Conservation (phyloP, 1,140 invertebrate genomes). For the Neotoxoptera formosana region DNA sequence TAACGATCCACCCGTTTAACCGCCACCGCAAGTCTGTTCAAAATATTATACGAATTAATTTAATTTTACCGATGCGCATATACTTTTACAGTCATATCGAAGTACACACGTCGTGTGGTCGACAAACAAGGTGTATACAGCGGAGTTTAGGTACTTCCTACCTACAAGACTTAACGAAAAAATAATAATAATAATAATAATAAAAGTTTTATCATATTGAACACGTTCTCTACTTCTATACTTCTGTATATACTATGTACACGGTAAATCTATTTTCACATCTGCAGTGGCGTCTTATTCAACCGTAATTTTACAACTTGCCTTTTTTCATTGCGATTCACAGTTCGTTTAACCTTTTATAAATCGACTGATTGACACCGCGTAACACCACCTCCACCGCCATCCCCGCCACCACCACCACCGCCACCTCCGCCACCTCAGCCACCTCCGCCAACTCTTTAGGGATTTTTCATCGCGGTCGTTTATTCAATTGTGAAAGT, state of each 20-base stretch:
- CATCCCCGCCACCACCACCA: no score
- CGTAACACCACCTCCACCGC: background rate
- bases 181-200: slow-evolving; percentile 2
- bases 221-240: no score
- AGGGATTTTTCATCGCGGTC: background rate
- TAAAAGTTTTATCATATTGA: slow-evolving; percentile 11
- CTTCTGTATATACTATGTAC: background rate
- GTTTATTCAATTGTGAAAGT: slow-evolving; percentile 13
- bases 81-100: background rate
- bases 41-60: background rate
- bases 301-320: slow-evolving; percentile 37
- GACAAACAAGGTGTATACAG: background rate
- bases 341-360: slow-evolving; percentile 49
- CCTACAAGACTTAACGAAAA: background rate
- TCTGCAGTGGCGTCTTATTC: slow-evolving; percentile 18
- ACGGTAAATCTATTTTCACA: background rate
- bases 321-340: slow-evolving; percentile 29
- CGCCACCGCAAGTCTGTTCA: background rate
- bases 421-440: no score
- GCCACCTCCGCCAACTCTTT: background rate
- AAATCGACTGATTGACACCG: slow-evolving; percentile 44
- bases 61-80: background rate
- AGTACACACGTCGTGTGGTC: background rate
- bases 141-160: background rate
- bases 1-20: background rate